A percentile compares a stretch with the other conserved stretches of the same genome.
Evolutionary conservation across 2,888 invertebrate species (phyloP).

Genomic region (Tachina fera): DNA sequence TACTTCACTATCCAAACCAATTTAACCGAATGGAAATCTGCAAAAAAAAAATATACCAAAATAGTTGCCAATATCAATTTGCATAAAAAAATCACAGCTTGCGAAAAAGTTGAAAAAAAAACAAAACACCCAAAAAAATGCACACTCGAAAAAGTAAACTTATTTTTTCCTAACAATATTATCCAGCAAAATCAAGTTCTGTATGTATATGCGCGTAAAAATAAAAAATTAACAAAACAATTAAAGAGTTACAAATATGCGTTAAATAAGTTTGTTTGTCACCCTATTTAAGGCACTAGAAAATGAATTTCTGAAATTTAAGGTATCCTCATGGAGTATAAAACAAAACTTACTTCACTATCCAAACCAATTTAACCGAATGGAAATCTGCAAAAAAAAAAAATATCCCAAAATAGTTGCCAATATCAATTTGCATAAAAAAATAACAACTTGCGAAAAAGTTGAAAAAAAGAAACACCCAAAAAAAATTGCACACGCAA

Average conservation of each 20-base stretch:
- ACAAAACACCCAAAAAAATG: constrained; percentile 1
- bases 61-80: constrained; percentile 61
- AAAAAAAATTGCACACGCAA: constrained; percentile 13
- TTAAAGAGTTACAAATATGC: no score
- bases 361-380: constrained; percentile 30
- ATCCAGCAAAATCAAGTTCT: constrained; percentile 51
- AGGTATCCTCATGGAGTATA: background rate
- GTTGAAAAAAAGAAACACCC: constrained; percentile 13
- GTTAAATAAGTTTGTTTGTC: no score
- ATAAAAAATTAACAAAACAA: background rate
- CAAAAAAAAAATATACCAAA: constrained; percentile 14
- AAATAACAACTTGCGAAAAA: constrained; percentile 28
- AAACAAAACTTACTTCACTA: constrained; percentile 44
- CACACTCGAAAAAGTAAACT: constrained; percentile 16
- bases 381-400: background rate
- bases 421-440: constrained; percentile 64
- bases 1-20: constrained; percentile 49
- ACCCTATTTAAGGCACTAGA: no score
- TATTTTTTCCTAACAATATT: constrained; percentile 23
- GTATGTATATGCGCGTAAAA: constrained; percentile 8
- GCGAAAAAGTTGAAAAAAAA: constrained; percentile 34
- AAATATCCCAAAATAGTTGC: constrained; percentile 40
- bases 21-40: background rate
- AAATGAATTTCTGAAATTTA: no score
- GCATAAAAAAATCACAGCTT: constrained; percentile 47